phyloP scores from a whole-genome alignment of 1,140 invertebrate genomes.

The Pseudachorutes palmiensis region DNA sequence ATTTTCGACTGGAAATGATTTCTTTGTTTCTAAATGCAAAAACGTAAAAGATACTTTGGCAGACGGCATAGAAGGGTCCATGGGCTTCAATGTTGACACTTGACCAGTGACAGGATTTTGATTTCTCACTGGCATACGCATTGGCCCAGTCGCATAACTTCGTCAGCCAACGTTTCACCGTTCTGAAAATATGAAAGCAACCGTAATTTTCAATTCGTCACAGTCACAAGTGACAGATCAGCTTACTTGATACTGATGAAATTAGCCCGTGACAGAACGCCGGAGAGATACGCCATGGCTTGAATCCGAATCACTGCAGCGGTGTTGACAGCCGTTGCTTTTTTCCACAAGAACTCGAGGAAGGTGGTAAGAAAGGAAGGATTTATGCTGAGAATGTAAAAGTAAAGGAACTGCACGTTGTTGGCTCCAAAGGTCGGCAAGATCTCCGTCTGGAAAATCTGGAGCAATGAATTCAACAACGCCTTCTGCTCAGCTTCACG shows the following conservation, averaged over 20 bases:
- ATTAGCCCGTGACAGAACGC: conserved; percentile 60
- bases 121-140: conserved; percentile 54
- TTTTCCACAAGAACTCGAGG: conserved; percentile 60
- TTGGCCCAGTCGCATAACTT: conserved; percentile 65
- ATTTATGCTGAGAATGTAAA: conserved; percentile 62
- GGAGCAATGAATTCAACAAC: conserved; percentile 41
- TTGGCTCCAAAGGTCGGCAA: conserved; percentile 62
- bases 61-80: conserved; percentile 77
- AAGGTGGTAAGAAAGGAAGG: conserved; percentile 18
- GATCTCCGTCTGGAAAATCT: conserved; percentile 62
- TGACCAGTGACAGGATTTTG: conserved; percentile 40
- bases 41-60: conserved; percentile 83
- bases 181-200: conserved; percentile 44
- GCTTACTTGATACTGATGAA: conserved; percentile 59
- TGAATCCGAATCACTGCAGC: conserved; percentile 58
- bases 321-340: conserved; percentile 58
- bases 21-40: conserved; percentile 79
- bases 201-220: neutral
- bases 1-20: conserved; percentile 62
- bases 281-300: conserved; percentile 63
- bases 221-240: neutral
- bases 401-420: conserved; percentile 71
- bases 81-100: conserved; percentile 57
- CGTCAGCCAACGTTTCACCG: conserved; percentile 54
- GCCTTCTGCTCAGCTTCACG: conserved; percentile 6